Evolutionary conservation across 2,888 invertebrate genomes (phyloP), one percentile per base, ranked within the genome.

Genomic region (Caenorhabditis afra): DNA sequence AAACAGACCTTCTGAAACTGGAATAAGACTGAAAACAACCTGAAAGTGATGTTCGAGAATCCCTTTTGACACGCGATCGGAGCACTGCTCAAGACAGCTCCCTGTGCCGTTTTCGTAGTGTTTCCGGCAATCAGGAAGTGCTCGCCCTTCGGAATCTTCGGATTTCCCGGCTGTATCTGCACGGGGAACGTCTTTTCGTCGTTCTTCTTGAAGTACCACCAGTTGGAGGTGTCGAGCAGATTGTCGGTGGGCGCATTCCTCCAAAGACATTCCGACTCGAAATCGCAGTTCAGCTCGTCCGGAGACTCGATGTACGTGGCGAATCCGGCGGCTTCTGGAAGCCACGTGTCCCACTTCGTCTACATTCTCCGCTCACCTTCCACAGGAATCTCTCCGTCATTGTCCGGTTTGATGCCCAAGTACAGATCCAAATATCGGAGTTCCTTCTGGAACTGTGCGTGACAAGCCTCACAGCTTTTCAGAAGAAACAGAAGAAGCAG

Each of bases 61-160:
- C 87, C 85, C 52, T 84, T 85, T 74, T 90, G 89, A 62, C 89
- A 89, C 10, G 88, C 85, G 16, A 90, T 80, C n/a, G 89, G 89
- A 10, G 89, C 88, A 47, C 85, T 84, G n/a, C 86, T 71, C 14
- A 89, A 79, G 10, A 90, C 87, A 18, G 89, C 88, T 10, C 84
- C 81, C 18, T 90, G 84, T 0, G 87, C 71, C 10, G 71, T 77
- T 29, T 74, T 76, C n/a, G 89, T 88, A 8, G 87, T 89, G 64
- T 89, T 89, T 37, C 89, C 89, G 53, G 89, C 89, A 10, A 89
- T 79, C 35, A 87, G 59, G 53, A 89, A 85, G 23, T 83, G 83
- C 14, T 84, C 84, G 59, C 89, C 81, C 65, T 76, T 79, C 14
- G 68, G 73, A 45, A 77, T 71, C 41, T 67, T 67, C 11, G 70